These are phyloP conservation scores for Lasioglossum vierecki DNA, from an alignment of 2,888 invertebrate species.

Conservation along the genomic window DNA sequence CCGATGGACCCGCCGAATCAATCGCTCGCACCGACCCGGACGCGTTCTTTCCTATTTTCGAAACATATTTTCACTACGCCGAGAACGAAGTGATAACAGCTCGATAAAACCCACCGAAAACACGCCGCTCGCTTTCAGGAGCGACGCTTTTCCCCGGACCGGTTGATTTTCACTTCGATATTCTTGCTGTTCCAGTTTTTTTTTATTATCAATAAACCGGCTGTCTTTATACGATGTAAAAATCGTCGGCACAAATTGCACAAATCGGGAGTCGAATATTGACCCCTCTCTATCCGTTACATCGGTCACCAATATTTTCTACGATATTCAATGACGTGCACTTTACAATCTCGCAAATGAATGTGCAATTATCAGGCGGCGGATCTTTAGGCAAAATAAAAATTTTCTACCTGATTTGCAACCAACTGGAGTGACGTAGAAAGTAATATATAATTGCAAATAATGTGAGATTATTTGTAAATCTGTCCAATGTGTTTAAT, in stretches of 20 bases:
- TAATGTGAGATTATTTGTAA: too few species aligned
- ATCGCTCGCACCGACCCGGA: slow-evolving; percentile 15
- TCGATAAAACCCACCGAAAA: neutral
- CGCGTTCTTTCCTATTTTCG: slow-evolving; percentile 21
- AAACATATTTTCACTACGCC: slow-evolving; percentile 9
- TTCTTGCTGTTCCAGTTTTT: neutral
- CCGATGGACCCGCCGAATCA: slow-evolving; percentile 7
- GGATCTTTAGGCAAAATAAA: too few species aligned
- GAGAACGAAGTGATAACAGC: slow-evolving; percentile 4
- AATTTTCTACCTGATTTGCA: too few species aligned
- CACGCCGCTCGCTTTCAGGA: neutral
- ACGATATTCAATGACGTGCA: neutral
- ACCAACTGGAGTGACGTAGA: too few species aligned
- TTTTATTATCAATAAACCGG: neutral
- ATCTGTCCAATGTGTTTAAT: too few species aligned
- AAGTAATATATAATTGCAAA: too few species aligned
- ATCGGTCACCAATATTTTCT: neutral
- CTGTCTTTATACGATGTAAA: neutral
- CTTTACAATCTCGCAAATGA: too few species aligned
- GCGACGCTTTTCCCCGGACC: neutral
- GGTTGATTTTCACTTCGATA: neutral
- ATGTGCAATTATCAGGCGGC: too few species aligned
- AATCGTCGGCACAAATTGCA: neutral
- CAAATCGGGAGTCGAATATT: neutral
- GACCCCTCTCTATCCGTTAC: too few species aligned